Base-by-base conservation (phyloP, 2,888 invertebrate genomes). In the Trissolcus japonicus region DNA sequence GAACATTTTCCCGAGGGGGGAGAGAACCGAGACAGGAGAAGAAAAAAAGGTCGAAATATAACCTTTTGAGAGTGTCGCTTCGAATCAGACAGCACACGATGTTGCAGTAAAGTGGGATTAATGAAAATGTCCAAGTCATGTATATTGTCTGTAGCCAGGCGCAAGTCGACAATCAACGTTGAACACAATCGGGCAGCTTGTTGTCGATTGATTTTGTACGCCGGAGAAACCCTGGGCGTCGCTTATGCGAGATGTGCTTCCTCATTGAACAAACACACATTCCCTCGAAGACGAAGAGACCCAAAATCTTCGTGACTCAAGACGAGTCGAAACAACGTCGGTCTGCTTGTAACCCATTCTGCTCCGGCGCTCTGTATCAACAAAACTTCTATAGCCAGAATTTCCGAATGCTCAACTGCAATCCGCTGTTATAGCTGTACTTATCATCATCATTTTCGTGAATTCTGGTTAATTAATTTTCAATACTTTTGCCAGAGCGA, bases 141-240 rank as follows among this genome's bases (percentile, higher is more conserved):
- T 76, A 72, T 63, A 67, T 55, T 53, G 67, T 54, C 65, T 61
- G 65, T 51, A 46, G 53, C 35, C 53, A 48, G 65, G 40, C 16
- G 35, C 35, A 11, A 35, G 54, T 16, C 53, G 53, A 78, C 73
- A 46, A 48, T 56, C 53, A 46, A 63, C 81, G 81, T 80, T 82
- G 41, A 25, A 51, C 83, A 84, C 83, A 84, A 35, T 35, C 51
- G 17, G 17, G 51, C 51, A 17, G 19, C 51, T 13, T 17, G 19
- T 19, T 78, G 80, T 81, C 81, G 84, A 86, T 87, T 86, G 86
- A 88, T 87, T 88, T 88, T 85, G 83, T 16, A 40, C 85, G 82
- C 84, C 82, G 80, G 11, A 11, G 35, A 35, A 83, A 80, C 79
- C 79, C 78, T 76, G 80, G 75, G 77, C 82, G 82, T 85, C 83